phyloP scores from a whole-genome alignment of 2,113 vertebrate genomes.

The Larimichthys crocea region DNA sequence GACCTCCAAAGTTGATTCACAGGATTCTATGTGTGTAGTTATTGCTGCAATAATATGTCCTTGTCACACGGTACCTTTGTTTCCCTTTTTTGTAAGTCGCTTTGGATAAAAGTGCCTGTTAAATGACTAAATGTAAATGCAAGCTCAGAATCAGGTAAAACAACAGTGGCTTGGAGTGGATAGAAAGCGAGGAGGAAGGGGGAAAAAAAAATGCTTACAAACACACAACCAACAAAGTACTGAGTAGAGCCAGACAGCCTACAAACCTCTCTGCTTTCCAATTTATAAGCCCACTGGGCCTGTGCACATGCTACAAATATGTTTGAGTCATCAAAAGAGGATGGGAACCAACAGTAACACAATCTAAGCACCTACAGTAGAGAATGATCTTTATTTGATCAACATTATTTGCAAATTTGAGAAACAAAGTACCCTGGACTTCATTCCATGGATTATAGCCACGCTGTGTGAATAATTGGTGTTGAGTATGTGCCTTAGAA shows the following conservation, averaged over 20 bases:
- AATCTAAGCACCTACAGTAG: not conserved
- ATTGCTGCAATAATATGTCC: too few relatives aligned
- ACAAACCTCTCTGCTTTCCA: not conserved
- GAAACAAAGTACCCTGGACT: not conserved
- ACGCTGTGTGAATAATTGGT: constrained; percentile 7
- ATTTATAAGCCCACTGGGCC: not conserved
- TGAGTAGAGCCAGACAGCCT: not conserved
- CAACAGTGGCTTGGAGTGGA: not conserved
- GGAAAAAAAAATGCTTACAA: not conserved
- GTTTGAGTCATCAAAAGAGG: not conserved
- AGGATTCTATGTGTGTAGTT: too few relatives aligned
- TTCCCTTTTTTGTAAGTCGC: too few relatives aligned
- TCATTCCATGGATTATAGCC: not conserved
- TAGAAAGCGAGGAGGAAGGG: not conserved
- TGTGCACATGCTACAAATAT: not conserved
- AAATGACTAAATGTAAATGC: too few relatives aligned
- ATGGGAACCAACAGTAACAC: not conserved
- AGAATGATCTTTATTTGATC: constrained; percentile 6
- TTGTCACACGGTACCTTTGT: too few relatives aligned
- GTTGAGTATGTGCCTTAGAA: not conserved
- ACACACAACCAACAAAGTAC: not conserved
- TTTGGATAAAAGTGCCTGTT: too few relatives aligned
- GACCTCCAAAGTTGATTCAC: not conserved
- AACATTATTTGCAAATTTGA: constrained; percentile 2
- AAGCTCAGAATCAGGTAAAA: not conserved